These are phyloP conservation scores for Taeniopygia guttata DNA, from an alignment of 2,797 vertebrate genomes.

Conservation along the genomic window DNA sequence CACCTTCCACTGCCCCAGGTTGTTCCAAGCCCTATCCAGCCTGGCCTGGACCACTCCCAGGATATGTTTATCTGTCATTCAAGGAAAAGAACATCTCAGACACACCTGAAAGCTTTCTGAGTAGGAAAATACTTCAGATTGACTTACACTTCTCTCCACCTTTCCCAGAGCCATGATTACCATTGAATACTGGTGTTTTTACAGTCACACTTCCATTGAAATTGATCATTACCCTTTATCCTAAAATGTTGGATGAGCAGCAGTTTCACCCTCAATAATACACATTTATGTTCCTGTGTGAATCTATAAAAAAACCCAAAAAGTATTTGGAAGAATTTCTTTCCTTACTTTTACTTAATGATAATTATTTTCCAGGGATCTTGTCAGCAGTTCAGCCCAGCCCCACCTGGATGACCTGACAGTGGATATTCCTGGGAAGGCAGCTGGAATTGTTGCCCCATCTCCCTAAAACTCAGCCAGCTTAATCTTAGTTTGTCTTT, in stretches of 20 bases:
- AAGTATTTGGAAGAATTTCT: background rate
- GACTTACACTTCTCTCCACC: background rate
- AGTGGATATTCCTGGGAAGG: background rate
- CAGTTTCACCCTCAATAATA: background rate
- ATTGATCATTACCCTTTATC: background rate
- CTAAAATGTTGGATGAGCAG: background rate
- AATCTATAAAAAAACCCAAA: background rate
- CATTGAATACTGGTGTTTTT: background rate
- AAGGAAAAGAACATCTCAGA: background rate
- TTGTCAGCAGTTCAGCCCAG: background rate
- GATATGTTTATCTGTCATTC: background rate
- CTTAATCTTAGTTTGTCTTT: background rate
- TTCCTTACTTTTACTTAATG: background rate
- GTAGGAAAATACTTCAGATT: background rate
- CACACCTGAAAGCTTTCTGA: background rate
- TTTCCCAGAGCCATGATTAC: too few relatives aligned
- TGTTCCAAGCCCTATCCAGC: accelerated
- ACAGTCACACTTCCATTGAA: background rate
- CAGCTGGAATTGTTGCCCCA: background rate
- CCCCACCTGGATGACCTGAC: background rate
- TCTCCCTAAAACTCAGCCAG: background rate
- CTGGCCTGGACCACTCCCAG: background rate
- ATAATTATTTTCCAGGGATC: background rate
- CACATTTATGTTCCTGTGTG: background rate
- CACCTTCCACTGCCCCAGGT: accelerated